Evolutionary conservation across 2,113 vertebrate species (phyloP).

Genomic region (Clinocottus analis): DNA sequence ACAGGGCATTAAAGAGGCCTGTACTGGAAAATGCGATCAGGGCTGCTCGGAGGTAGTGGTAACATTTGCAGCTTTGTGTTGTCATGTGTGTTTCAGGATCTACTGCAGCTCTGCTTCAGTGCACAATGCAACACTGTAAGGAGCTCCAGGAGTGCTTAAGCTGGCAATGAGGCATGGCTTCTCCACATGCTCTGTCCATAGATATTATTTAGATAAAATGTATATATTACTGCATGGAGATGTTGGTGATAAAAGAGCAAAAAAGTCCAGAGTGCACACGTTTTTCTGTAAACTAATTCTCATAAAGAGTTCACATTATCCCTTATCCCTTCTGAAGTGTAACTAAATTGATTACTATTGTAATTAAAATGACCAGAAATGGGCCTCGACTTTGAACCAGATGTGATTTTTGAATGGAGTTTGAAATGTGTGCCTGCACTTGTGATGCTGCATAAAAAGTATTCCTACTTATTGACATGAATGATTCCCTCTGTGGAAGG

Average conservation of each 20-base stretch:
- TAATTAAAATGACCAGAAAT: slow-evolving; percentile 37
- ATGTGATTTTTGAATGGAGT: slow-evolving; percentile 49
- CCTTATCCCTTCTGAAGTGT: background rate
- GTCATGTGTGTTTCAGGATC: slow-evolving; percentile 66
- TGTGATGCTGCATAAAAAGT: slow-evolving; percentile 41
- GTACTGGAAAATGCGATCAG: slow-evolving; percentile 36
- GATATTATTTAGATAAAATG: no score
- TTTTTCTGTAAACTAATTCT: no score
- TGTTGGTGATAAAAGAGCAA: no score
- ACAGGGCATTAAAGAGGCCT: slow-evolving; percentile 25
- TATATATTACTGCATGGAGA: no score
- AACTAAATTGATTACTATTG: slow-evolving; percentile 37
- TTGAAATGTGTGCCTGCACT: slow-evolving; percentile 28
- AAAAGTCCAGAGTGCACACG: no score
- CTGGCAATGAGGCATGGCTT: slow-evolving; percentile 44
- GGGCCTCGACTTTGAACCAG: slow-evolving; percentile 37
- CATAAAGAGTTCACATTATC: background rate
- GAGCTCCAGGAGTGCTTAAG: slow-evolving; percentile 47
- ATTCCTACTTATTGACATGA: slow-evolving; percentile 72
- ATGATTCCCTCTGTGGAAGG: slow-evolving; percentile 47
- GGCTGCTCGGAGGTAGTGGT: slow-evolving; percentile 31
- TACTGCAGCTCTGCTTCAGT: slow-evolving; percentile 47
- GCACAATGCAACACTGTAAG: slow-evolving; percentile 50
- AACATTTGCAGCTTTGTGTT: slow-evolving; percentile 66
- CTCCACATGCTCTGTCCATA: background rate